These are phyloP conservation scores for Sitodiplosis mosellana DNA, from an alignment of 1,140 invertebrate genomes.

Conservation along the genomic window DNA sequence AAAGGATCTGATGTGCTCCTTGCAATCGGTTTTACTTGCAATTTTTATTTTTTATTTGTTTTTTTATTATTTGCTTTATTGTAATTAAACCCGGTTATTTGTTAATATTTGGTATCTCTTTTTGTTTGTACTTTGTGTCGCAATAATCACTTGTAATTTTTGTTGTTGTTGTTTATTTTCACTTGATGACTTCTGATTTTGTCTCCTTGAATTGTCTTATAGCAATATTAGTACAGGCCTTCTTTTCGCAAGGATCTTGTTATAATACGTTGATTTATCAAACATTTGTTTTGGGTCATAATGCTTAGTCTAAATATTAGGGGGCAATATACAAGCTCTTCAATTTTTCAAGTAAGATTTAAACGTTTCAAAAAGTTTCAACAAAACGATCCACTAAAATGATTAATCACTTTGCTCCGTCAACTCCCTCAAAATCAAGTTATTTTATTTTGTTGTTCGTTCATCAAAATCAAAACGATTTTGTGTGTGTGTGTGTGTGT, in stretches of 20 bases:
- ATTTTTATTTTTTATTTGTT: neutral
- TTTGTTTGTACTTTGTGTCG: neutral
- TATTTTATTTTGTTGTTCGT: no score
- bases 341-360: neutral
- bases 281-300: no score
- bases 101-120: neutral
- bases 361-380: neutral
- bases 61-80: neutral
- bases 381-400: neutral
- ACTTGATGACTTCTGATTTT: no score
- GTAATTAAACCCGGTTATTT: neutral
- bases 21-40: neutral
- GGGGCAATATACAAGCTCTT: no score
- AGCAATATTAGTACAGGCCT: no score
- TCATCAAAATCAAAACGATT: neutral
- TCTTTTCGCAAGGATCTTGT: no score
- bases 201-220: no score
- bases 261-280: no score
- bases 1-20: conserved; percentile 3
- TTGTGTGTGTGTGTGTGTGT: neutral
- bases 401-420: no score
- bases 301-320: no score
- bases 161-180: no score
- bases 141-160: neutral
- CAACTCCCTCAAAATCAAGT: no score